phyloP scores from a whole-genome alignment of 2,888 invertebrate genomes.

The Drosophila prolongata region DNA sequence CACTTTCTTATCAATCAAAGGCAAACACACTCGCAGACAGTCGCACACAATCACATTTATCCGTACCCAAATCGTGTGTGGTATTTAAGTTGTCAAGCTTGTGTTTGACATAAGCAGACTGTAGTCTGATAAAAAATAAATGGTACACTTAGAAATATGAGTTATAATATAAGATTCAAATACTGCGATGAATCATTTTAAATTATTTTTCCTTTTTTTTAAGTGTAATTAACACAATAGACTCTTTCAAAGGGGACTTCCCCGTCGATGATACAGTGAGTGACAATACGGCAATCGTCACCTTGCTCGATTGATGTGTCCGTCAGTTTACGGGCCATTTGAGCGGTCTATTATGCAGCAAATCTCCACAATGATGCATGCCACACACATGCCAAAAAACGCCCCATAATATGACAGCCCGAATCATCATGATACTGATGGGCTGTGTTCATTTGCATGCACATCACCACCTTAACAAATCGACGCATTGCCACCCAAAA shows the following conservation, averaged over 20 bases:
- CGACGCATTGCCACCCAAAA: conserved; percentile 33
- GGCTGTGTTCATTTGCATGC: conserved; percentile 56
- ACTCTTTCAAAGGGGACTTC: background rate
- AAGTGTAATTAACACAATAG: conserved; percentile 7
- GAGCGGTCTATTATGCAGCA: conserved; percentile 30
- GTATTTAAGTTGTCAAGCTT: conserved; percentile 61
- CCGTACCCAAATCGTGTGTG: conserved; percentile 38
- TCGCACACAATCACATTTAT: conserved; percentile 7
- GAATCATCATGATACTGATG: conserved; percentile 32
- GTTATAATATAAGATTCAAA: background rate
- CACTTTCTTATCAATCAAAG: conserved; percentile 70
- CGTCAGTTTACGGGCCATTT: conserved; percentile 24
- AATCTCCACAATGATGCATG: conserved; percentile 28
- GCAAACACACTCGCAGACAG: conserved; percentile 30
- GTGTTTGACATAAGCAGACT: conserved; percentile 63
- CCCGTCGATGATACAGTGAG: background rate
- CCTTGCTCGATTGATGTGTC: conserved; percentile 22
- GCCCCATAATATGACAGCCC: conserved; percentile 42
- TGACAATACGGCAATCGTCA: conserved; percentile 10
- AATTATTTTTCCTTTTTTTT: background rate
- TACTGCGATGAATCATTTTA: no score
- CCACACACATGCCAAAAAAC: conserved; percentile 23
- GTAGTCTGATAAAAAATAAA: conserved; percentile 61
- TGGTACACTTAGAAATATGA: conserved; percentile 16
- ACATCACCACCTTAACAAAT: conserved; percentile 73